Conservation (phyloP, 1,140 invertebrate species). For the Holcopasites calliopsidis region DNA sequence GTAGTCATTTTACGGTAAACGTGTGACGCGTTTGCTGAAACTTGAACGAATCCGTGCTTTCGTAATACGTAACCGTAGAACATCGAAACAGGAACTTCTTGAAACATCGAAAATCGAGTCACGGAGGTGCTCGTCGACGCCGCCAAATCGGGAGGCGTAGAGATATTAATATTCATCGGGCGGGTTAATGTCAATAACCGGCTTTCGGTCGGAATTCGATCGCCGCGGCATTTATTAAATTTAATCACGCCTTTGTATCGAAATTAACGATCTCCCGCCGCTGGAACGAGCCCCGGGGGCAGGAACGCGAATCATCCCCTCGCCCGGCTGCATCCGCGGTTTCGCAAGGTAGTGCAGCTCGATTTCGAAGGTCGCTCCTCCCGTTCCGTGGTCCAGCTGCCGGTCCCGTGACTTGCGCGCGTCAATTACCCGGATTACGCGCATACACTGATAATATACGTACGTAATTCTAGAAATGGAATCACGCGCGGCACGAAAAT, state of each 20-base stretch:
- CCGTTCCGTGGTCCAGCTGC: not conserved
- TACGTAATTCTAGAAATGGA: too few species aligned
- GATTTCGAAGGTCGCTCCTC: not conserved
- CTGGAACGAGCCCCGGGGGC: not conserved
- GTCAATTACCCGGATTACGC: too few species aligned
- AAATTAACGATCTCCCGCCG: constrained; percentile 23
- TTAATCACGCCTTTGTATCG: constrained; percentile 39
- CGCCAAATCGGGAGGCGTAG: not conserved
- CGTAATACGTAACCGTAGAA: too few species aligned
- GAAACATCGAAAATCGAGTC: not conserved
- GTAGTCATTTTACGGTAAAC: too few species aligned
- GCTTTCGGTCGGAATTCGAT: constrained; percentile 5
- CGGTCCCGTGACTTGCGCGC: not conserved
- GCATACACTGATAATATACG: too few species aligned
- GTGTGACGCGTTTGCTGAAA: too few species aligned
- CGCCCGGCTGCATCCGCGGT: not conserved
- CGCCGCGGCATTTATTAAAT: constrained; percentile 41
- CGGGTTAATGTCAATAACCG: constrained; percentile 7
- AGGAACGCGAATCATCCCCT: not conserved
- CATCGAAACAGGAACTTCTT: constrained; percentile 25
- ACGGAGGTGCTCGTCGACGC: not conserved
- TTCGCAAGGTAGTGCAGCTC: too few species aligned
- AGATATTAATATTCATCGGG: constrained; percentile 39
- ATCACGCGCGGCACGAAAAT: not conserved
- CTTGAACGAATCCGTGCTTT: too few species aligned